Evolutionary conservation across 2,888 invertebrate genomes (phyloP), one percentile per base, ranked within the genome.

Genomic region (Agonopterix arenella): DNA sequence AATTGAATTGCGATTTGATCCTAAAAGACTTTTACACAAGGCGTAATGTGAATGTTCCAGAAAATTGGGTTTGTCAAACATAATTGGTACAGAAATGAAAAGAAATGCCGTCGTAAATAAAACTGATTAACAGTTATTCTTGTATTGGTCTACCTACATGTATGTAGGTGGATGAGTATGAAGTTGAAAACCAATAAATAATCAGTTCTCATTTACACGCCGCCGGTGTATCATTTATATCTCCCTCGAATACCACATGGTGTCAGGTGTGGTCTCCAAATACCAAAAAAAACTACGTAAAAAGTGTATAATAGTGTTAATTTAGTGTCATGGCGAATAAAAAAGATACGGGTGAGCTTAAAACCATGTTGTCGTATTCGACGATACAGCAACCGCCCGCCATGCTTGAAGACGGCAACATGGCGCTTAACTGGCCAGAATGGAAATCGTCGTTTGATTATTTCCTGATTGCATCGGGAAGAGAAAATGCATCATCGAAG

Each of bases 361-460:
- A 9, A 36, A 9, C 9, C 9, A 42, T 36, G 28, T 2, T 11
- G 42, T 2, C 11, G 8, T 47, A 47, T 18, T 41, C 47, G 42
- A 44, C 49, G 13, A 43, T 52, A n/a, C 52, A 49, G 47, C 52
- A 52, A 44, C 52, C 52, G 42, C 45, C 47, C 44, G 49, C 49
- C 44, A 48, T 52, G 48, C 46, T 11, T 36, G 52, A 49, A 16
- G 44, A 52, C 13, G 47, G 50, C 36, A 51, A 51, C 36, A 47
- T 51, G 47, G 47, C 50, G 18, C 11, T 44, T 9, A 47, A 51
- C 44, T 51, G 50, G 47, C 42, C 47, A 5, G 50, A 51, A 45
- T 51, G 50, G 50, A 51, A 51, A 41, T 45, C 41, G 9, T 38
- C 51, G 11, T 51, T 51, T 45, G 51, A 51, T 4, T 47, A 51